Conservation (phyloP, 1,140 invertebrate genomes). For the Drosophila seguyi region DNA sequence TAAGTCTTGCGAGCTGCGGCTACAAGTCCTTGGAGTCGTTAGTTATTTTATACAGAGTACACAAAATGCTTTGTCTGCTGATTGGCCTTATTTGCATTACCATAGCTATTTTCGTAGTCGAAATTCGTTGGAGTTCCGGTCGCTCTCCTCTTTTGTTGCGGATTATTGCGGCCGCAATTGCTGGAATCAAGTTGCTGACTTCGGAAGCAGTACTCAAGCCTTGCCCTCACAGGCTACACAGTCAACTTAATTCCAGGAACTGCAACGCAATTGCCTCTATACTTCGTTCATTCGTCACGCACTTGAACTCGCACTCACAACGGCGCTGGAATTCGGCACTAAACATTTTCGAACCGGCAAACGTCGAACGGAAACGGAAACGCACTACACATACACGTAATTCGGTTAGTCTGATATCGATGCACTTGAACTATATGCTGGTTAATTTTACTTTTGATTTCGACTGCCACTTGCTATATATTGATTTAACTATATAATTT, state of each 20-base stretch:
- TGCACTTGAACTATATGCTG: slow-evolving; percentile 59
- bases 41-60: slow-evolving; percentile 35
- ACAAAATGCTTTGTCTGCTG: slow-evolving; percentile 32
- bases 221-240: slow-evolving; percentile 80
- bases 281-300: slow-evolving; percentile 10
- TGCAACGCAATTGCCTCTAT: slow-evolving; percentile 69
- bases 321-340: slow-evolving; percentile 13
- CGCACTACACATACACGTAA: slow-evolving; percentile 25
- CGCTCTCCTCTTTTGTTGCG: slow-evolving; percentile 15
- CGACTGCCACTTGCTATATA: slow-evolving; percentile 47
- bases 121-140: slow-evolving; percentile 21
- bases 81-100: slow-evolving; percentile 33
- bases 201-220: slow-evolving; percentile 76
- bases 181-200: slow-evolving; percentile 86
- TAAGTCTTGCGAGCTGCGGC: slow-evolving; percentile 27
- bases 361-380: slow-evolving; percentile 26
- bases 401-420: slow-evolving; percentile 44
- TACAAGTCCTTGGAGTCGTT: slow-evolving; percentile 21
- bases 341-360: slow-evolving; percentile 29
- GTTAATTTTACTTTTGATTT: slow-evolving; percentile 64
- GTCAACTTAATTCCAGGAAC: slow-evolving; percentile 85
- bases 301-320: slow-evolving; percentile 3
- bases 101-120: slow-evolving; percentile 25
- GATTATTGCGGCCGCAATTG: slow-evolving; percentile 75
- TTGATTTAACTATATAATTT: slow-evolving; percentile 64